Evolutionary conservation across 2,113 vertebrate species (phyloP), one percentile per base, ranked within the genome.

Genomic region (Rhodinocichla rosea): DNA sequence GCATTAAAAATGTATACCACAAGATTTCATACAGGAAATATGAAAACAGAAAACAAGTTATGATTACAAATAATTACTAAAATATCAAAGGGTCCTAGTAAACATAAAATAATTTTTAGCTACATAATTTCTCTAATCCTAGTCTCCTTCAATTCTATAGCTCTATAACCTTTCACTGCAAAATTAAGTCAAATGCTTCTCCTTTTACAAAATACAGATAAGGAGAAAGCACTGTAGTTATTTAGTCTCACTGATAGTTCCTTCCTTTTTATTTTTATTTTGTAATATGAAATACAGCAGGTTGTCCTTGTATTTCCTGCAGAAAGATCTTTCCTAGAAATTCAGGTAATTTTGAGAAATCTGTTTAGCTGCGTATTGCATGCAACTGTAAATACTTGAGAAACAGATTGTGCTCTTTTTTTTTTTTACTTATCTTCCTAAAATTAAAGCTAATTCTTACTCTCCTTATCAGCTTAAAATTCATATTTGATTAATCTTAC

Each of bases 391-490:
- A 82, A 86, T 64, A 60, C 49, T 35, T 39, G 45, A 92, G 56
- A 88, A 81, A 42, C 26, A 86, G 50, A 73, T 60, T 88, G 63
- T 39, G 14, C 18, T 78, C 30, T 17, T 62, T 52, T 52, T 30
- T 30, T 33, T 69, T 93, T 92, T 63, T 85, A 93, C 26, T 91
- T 77, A n/a, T 57, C 10, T 91, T 87, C 45, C 69, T 81, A 64
- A 89, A 90, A 87, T 28, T 89, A 85, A 86, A 92, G 57, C 49
- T 73, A 90, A 73, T 33, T 24, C 6, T 49, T 78, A 53, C 73
- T 57, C 57, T 94, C 45, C 90, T 92, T 89, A 88, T 82, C 88
- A 94, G 49, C 69, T 65, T 69, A 63, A 89, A 91, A 86, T 94
- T 95, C 90, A 59, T 40, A 52, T 90, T 89, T 67, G 44, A 60